Base-by-base conservation (phyloP, 2,888 invertebrate species). In the Heliothis peltigera region DNA sequence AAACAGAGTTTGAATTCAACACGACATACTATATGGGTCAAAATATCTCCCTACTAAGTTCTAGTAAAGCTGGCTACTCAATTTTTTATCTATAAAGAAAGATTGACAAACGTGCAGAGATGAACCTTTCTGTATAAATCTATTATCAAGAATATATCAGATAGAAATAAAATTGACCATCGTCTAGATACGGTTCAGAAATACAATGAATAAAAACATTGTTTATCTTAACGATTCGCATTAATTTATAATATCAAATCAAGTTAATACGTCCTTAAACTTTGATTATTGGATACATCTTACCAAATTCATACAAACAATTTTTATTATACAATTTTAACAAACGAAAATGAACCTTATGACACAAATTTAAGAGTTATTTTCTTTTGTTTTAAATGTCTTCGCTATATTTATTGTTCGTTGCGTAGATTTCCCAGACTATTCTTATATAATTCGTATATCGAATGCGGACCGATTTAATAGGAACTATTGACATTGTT, bases 401-500 rank as follows among this genome's bases (percentile, higher is more conserved):
- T 68, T 53, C 17, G 55, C 57, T 81, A 89, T 91, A 92, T 94
- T 94, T 93, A 94, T 93, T 92, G 91, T 90, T 87, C 89, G 89
- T 91, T 90, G 91, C 91, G 89, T 88, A 88, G 90, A 88, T 87
- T 91, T 91, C 91, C 87, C 91, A 93, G 91, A 90, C 89, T 92
- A 89, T 92, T 92, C 88, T 91, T 91, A 91, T 91, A 72, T 72
- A 62, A 76, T 71, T 91, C 92, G 90, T 92, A 89, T 90, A 91
- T 91, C 88, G 89, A 91, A 92, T 92, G 88, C 90, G 90, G 92
- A 91, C 90, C 87, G 89, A 85, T 89, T 93, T 92, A 93, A 91
- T 92, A 92, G 92, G 93, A 94, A 92, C 89, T 92, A 90, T 88
- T 91, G 91, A 93, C 91, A 93, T 94, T 94, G 94, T 94, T 94